Percentiles rank a stretch among this genome's conserved stretches.
Evolutionary conservation across 2,888 invertebrate species (phyloP).

Genomic region (Schizaphis graminum): DNA sequence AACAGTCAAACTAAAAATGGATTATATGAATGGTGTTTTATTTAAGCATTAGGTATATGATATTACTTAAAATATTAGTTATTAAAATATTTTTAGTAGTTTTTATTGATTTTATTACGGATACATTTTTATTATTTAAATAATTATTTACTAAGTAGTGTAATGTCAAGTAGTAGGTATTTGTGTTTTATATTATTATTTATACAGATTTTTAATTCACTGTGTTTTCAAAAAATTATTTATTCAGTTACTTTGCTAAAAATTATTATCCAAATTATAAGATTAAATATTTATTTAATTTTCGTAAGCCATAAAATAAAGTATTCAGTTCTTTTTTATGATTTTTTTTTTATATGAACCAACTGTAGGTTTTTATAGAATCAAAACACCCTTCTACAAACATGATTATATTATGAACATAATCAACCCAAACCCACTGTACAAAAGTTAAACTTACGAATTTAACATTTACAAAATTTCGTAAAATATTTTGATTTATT

Average conservation of each 20-base stretch:
- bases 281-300: neutral
- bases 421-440: neutral
- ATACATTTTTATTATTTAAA: neutral
- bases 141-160: neutral
- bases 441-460: neutral
- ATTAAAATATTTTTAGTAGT: neutral
- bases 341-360: neutral
- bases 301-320: neutral
- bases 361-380: neutral
- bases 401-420: neutral
- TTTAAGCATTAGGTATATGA: neutral
- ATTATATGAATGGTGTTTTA: neutral
- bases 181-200: neutral
- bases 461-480: neutral
- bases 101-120: neutral
- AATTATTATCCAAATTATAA: neutral
- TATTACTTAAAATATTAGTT: neutral
- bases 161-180: neutral
- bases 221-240: neutral
- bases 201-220: neutral
- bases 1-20: neutral
- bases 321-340: neutral
- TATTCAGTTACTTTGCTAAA: neutral
- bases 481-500: neutral
- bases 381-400: neutral